Conservation (phyloP, 2,888 invertebrate genomes). For the Elaeidobius kamerunicus region DNA sequence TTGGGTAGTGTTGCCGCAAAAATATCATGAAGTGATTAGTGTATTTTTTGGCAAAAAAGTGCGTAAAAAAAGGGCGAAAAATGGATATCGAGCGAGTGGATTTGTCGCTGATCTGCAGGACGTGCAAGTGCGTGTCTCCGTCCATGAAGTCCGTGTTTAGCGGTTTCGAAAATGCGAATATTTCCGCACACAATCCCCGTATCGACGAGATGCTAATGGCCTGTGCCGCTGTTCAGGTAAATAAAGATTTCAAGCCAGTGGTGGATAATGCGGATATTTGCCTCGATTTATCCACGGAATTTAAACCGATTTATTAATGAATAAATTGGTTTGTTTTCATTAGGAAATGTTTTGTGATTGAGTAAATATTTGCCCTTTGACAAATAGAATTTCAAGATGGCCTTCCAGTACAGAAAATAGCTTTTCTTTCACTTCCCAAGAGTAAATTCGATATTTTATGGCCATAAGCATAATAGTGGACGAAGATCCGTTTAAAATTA, state of each 20-base stretch:
- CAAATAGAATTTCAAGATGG: slow-evolving; percentile 20
- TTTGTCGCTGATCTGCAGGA: slow-evolving; percentile 47
- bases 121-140: slow-evolving; percentile 45
- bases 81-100: slow-evolving; percentile 44
- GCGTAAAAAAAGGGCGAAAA: slow-evolving; percentile 26
- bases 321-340: neutral
- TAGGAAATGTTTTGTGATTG: too few relatives aligned
- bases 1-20: slow-evolving; percentile 39
- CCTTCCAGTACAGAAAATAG: slow-evolving; percentile 14
- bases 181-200: slow-evolving; percentile 45
- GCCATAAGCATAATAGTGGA: too few relatives aligned
- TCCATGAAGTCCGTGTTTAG: slow-evolving; percentile 47
- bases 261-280: slow-evolving; percentile 16
- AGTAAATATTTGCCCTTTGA: neutral
- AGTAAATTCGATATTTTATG: too few relatives aligned
- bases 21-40: slow-evolving; percentile 35
- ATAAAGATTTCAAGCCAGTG: slow-evolving; percentile 31
- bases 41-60: slow-evolving; percentile 22
- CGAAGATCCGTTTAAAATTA: neutral
- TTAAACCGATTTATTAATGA: neutral
- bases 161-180: slow-evolving; percentile 39
- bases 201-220: slow-evolving; percentile 53
- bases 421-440: slow-evolving; percentile 7
- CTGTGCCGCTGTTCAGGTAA: slow-evolving; percentile 50
- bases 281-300: neutral